A percentile compares a stretch with the other conserved stretches of the same genome.
Conservation (phyloP, 2,888 invertebrate species). For the Pimpla rufipes region DNA sequence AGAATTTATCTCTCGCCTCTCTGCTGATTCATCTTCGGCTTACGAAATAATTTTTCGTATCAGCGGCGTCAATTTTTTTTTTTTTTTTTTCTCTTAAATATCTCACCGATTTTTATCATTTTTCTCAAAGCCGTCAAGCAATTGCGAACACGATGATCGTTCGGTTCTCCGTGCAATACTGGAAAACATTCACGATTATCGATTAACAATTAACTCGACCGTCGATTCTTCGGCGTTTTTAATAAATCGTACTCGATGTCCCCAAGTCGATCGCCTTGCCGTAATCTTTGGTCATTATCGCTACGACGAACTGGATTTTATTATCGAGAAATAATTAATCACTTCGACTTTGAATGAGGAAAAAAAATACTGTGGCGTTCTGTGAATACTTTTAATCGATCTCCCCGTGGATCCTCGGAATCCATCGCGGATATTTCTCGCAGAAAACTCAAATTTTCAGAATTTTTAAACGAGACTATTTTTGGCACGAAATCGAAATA, state of each 20-base stretch:
- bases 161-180: conserved; percentile 56
- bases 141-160: conserved; percentile 57
- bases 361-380: neutral
- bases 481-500: too few relatives aligned
- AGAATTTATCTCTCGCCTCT: neutral
- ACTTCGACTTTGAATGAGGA: neutral
- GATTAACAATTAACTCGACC: neutral
- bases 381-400: conserved; percentile 41
- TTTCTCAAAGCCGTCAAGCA: conserved; percentile 55
- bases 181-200: conserved; percentile 10
- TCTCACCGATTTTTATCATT: conserved; percentile 26
- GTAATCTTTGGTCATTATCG: conserved; percentile 70
- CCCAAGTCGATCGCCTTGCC: conserved; percentile 56
- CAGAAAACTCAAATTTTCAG: neutral
- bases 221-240: neutral
- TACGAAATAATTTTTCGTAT: too few relatives aligned
- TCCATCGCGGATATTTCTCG: conserved; percentile 35
- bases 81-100: too few relatives aligned
- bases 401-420: conserved; percentile 17
- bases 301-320: conserved; percentile 61
- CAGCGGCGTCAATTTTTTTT: too few relatives aligned
- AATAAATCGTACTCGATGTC: conserved; percentile 45
- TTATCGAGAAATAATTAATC: conserved; percentile 4
- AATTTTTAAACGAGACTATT: neutral
- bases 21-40: conserved; percentile 25